Base-by-base conservation (phyloP, 2,888 invertebrate species). In the Leucoma salicis region DNA sequence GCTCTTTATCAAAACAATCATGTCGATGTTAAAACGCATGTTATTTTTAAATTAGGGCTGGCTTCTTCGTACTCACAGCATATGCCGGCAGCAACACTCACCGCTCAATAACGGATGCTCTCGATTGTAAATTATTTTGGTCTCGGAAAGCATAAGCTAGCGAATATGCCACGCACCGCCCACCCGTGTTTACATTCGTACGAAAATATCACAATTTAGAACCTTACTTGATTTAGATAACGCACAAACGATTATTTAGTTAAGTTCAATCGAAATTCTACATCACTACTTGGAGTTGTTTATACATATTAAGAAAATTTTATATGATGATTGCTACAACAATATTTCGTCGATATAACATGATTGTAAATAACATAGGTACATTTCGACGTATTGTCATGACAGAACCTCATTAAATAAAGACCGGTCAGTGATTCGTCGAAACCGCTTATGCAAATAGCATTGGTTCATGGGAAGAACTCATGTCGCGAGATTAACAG, bases 41-140 rank as follows among this genome's bases (percentile, higher is more conserved):
- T 63, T 70, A 72, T 70, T 67, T 72, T 64, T 56, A 59, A 65
- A 64, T 50, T 53, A 42, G 33, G 32, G 51, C 45, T 48, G 42
- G 53, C 50, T 44, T 35, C 32, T 55, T n/a, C 39, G 37, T 42
- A 56, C 53, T 65, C 62, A 63, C 57, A 66, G 61, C 57, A 66
- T 60, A 59, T 54, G 46, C 59, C 56, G 49, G 46, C 44, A 49
- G 48, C 62, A 59, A 70, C 67, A 71, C 66, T 73, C 66, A 55
- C 56, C 56, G 72, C 74, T 78, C 78, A 78, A 59, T 59, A 60
- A 54, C 81, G 84, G 82, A 85, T 78, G 75, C 82, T 64, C 79
- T 70, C 74, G 80, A 85, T 85, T 82, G 81, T 78, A 68, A 74
- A 78, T 73, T 87, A 87, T 89, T 89, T 88, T 67, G 75, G 84